These are phyloP conservation scores for Byasa hedistus DNA, from an alignment of 2,888 invertebrate genomes.

Conservation along the genomic window DNA sequence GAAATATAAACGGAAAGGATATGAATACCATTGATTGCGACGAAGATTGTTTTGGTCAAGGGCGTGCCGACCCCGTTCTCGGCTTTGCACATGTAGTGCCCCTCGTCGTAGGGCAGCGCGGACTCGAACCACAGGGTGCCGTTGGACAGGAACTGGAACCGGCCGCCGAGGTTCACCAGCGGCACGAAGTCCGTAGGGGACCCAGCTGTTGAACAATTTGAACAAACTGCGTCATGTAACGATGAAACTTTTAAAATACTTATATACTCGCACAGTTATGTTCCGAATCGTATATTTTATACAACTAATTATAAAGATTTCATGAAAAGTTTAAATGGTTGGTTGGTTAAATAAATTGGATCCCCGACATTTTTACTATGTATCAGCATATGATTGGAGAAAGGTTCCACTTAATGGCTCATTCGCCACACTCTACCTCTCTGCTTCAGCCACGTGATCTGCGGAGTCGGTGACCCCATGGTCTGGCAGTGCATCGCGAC, in stretches of 20 bases:
- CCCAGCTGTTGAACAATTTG: slow-evolving; percentile 53
- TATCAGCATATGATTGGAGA: too few species aligned
- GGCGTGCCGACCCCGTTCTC: slow-evolving; percentile 91
- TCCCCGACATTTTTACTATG: too few species aligned
- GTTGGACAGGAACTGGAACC: slow-evolving; percentile 83
- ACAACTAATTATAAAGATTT: too few species aligned
- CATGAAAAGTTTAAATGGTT: too few species aligned
- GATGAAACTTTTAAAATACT: too few species aligned
- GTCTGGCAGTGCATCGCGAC: slow-evolving; percentile 86
- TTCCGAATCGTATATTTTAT: too few species aligned
- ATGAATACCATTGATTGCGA: slow-evolving; percentile 88
- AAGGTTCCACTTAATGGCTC: too few species aligned
- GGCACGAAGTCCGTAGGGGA: slow-evolving; percentile 85
- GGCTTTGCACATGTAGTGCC: slow-evolving; percentile 92
- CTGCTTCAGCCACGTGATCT: slow-evolving; percentile 86
- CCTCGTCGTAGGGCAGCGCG: slow-evolving; percentile 88
- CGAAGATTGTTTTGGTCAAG: slow-evolving; percentile 89
- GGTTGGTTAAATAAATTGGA: too few species aligned
- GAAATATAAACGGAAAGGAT: neutral
- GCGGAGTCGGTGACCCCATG: slow-evolving; percentile 86
- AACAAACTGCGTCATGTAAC: too few species aligned
- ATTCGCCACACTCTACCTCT: slow-evolving; percentile 76
- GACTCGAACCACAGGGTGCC: slow-evolving; percentile 87
- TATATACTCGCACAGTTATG: too few species aligned
- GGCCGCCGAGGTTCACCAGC: slow-evolving; percentile 80